phyloP scores from a whole-genome alignment of 2,113 vertebrate species.

The Turdus rufiventris region DNA sequence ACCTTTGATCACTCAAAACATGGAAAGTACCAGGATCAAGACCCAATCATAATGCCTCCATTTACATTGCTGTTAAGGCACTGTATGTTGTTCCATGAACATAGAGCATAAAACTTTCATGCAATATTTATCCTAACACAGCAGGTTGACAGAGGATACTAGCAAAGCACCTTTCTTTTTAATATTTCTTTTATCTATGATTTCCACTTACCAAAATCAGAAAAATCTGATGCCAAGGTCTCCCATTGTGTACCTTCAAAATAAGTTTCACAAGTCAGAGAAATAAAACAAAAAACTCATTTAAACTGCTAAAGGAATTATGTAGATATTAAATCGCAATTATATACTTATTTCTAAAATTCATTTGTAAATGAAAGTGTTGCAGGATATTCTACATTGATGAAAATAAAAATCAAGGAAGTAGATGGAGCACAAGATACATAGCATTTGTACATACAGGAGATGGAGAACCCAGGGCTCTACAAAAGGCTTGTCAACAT shows the following conservation, averaged over 20 bases:
- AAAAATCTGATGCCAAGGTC: not conserved
- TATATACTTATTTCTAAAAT: not conserved
- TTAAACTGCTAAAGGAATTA: not conserved
- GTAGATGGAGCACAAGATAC: not conserved
- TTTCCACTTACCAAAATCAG: not conserved
- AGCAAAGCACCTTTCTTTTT: not conserved
- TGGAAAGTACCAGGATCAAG: not conserved
- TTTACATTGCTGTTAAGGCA: not conserved
- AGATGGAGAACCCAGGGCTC: not conserved
- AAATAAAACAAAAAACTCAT: accelerated
- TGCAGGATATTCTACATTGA: not conserved
- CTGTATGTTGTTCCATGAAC: not conserved
- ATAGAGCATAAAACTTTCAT: not conserved
- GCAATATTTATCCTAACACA: not conserved
- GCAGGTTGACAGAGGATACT: not conserved
- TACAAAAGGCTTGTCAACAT: not conserved
- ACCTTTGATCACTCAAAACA: not conserved
- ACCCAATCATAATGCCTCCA: not conserved
- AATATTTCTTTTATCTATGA: not conserved
- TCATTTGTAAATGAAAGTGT: accelerated
- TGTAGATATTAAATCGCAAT: not conserved
- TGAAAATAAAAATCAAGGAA: not conserved
- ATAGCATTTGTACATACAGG: not conserved
- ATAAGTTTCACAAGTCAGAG: not conserved
- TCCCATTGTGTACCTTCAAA: not conserved